A percentile compares a stretch with the other conserved stretches of the same genome.
These are phyloP conservation scores for Drosophila meridionalis DNA, from an alignment of 2,888 invertebrate genomes.

Conservation along the genomic window DNA sequence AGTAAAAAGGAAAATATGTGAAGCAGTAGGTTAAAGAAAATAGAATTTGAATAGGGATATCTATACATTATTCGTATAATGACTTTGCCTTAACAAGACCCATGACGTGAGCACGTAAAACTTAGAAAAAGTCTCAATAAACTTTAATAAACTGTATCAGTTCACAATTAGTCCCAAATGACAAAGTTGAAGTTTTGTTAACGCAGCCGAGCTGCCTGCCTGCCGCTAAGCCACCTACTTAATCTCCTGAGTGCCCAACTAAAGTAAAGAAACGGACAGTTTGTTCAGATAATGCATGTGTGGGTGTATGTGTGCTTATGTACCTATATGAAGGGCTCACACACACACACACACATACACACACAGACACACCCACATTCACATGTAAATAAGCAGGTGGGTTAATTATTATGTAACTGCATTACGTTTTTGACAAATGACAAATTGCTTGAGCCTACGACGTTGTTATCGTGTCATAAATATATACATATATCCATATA, in stretches of 20 bases:
- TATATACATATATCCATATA: constrained; percentile 23
- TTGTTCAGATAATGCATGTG: constrained; percentile 25
- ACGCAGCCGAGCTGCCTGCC: not conserved
- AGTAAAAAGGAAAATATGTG: not conserved
- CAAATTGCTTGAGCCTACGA: constrained; percentile 61
- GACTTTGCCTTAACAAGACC: not conserved
- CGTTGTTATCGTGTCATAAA: constrained; percentile 38
- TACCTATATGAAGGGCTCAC: constrained; percentile 8
- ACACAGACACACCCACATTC: not conserved
- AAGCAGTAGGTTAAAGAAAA: not conserved
- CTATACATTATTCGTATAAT: not conserved
- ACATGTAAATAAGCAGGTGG: constrained; percentile 38
- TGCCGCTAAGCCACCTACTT: not conserved
- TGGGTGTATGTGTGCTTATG: not conserved
- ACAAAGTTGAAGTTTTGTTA: not conserved
- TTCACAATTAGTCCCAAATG: not conserved
- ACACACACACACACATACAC: constrained; percentile 1
- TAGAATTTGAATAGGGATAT: not conserved
- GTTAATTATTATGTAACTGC: constrained; percentile 79
- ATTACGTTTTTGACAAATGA: constrained; percentile 77
- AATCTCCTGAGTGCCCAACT: constrained; percentile 8
- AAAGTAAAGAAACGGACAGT: constrained; percentile 36
- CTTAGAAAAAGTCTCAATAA: constrained; percentile 1
- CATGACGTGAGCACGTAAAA: not conserved
- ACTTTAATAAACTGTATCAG: constrained; percentile 6